Conservation (phyloP, 2,888 invertebrate genomes). For the Diloba caeruleocephala region DNA sequence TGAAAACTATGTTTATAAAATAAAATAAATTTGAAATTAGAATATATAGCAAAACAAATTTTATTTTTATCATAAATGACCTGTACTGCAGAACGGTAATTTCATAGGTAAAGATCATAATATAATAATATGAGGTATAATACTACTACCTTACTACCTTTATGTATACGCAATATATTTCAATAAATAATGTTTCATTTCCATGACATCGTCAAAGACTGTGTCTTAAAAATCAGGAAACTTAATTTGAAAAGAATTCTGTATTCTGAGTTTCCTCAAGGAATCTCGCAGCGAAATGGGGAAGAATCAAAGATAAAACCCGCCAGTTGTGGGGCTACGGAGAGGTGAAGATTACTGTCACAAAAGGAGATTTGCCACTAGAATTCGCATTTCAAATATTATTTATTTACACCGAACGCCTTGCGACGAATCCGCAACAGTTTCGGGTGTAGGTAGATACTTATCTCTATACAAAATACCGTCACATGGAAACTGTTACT, state of each 20-base stretch:
- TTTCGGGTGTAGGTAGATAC: background rate
- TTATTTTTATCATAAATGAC: too few species aligned
- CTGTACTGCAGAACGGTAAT: too few species aligned
- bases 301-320: conserved; percentile 51
- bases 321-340: conserved; percentile 41
- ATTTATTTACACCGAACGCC: conserved; percentile 45
- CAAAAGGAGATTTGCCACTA: conserved; percentile 48
- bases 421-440: conserved; percentile 18
- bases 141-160: too few species aligned
- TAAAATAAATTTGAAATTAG: too few species aligned
- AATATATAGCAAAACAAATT: too few species aligned
- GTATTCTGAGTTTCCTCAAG: conserved; percentile 23
- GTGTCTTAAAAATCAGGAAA: conserved; percentile 24
- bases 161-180: background rate
- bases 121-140: too few species aligned
- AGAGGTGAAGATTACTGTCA: conserved; percentile 51
- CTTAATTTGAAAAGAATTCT: conserved; percentile 36
- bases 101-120: too few species aligned
- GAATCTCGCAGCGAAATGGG: conserved; percentile 19
- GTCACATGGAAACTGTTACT: too few species aligned
- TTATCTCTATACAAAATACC: too few species aligned
- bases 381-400: conserved; percentile 43
- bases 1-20: too few species aligned
- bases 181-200: conserved; percentile 4
- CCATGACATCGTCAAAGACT: conserved; percentile 2